Evolutionary conservation across 2,888 invertebrate species (phyloP).

Genomic region (Eilema sororculum): DNA sequence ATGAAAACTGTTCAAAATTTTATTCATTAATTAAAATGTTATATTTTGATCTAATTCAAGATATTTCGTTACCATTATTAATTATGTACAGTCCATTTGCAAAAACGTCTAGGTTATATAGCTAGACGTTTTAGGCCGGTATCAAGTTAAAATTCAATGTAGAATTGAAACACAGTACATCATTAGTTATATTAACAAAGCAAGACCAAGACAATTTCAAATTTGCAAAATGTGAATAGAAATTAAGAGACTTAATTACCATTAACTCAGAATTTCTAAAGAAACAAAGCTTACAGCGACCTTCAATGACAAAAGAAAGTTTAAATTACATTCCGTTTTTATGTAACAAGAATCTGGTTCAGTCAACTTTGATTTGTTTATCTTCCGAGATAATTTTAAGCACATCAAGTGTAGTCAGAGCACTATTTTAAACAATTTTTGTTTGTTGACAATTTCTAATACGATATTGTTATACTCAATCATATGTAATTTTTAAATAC

Average conservation of each 20-base stretch:
- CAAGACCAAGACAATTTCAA: conserved; percentile 9
- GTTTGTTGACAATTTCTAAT: no score
- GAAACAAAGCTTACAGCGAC: conserved; percentile 19
- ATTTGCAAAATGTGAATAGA: conserved; percentile 27
- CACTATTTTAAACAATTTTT: background rate
- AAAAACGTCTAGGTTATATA: background rate
- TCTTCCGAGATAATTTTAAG: background rate
- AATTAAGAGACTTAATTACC: conserved; percentile 33
- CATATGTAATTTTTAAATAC: no score
- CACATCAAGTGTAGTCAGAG: background rate
- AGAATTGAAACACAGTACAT: conserved; percentile 6
- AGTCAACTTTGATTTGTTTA: background rate
- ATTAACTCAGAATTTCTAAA: conserved; percentile 30
- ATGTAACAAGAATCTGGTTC: background rate
- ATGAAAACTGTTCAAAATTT: no score
- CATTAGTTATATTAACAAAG: conserved; percentile 13
- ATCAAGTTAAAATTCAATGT: conserved; percentile 1
- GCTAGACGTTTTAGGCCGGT: background rate
- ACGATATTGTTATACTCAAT: no score
- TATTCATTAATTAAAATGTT: no score
- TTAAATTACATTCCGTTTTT: background rate
- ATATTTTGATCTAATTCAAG: no score
- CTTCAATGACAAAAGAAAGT: background rate
- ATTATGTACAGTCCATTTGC: background rate
- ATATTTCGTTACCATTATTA: background rate